Conservation (phyloP, 2,113 vertebrate species). For the Sphaerodactylus townsendi region DNA sequence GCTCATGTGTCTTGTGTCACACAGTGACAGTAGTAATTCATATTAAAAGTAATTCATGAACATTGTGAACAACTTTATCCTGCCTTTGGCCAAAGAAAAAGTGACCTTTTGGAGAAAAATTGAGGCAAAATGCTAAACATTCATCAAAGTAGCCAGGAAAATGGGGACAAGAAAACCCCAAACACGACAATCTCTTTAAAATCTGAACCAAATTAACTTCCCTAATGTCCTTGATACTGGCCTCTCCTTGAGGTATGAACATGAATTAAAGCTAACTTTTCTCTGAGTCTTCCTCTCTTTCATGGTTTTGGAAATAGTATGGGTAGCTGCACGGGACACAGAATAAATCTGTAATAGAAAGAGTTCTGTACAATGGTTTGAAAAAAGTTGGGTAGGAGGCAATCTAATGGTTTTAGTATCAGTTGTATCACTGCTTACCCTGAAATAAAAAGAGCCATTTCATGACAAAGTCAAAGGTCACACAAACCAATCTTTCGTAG, state of each 20-base stretch:
- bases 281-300: not conserved
- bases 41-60: too few species aligned
- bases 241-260: not conserved
- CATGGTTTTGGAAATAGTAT: not conserved
- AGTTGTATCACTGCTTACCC: not conserved
- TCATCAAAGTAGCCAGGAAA: too few species aligned
- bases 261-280: not conserved
- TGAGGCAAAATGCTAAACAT: too few species aligned
- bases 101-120: not conserved
- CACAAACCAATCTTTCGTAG: not conserved
- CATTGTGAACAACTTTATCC: too few species aligned
- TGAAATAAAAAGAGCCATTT: not conserved
- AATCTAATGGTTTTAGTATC: not conserved
- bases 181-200: too few species aligned
- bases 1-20: too few species aligned
- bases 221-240: too few species aligned
- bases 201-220: too few species aligned
- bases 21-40: too few species aligned
- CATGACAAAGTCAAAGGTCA: not conserved
- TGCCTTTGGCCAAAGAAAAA: not conserved
- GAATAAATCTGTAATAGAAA: not conserved
- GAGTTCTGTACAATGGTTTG: not conserved
- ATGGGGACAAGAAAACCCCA: too few species aligned
- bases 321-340: too few species aligned
- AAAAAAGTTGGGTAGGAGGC: not conserved